Conservation (phyloP, 2,113 vertebrate species). For the Chloroceryle aenea region DNA sequence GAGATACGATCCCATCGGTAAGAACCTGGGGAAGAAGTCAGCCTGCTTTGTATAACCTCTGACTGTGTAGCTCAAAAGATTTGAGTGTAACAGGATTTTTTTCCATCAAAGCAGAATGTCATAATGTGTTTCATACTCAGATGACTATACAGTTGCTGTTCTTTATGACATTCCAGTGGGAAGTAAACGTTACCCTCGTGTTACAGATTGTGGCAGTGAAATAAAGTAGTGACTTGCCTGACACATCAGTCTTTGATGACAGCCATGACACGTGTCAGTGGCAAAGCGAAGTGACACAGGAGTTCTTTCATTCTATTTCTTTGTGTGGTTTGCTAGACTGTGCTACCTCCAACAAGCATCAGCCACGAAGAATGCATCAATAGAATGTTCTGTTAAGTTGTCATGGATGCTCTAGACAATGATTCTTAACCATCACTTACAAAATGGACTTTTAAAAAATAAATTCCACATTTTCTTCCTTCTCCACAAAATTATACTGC, state of each 20-base stretch:
- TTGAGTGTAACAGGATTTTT: neutral
- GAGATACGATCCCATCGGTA: slow-evolving; percentile 92
- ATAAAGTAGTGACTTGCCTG: slow-evolving; percentile 30
- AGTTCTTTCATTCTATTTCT: slow-evolving; percentile 37
- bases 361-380: neutral
- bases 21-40: slow-evolving; percentile 49
- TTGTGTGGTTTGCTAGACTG: slow-evolving; percentile 41
- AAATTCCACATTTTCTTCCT: neutral
- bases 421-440: neutral
- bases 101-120: neutral
- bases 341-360: slow-evolving; percentile 21
- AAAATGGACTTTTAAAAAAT: neutral
- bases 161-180: slow-evolving; percentile 27
- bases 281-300: slow-evolving; percentile 35
- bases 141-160: slow-evolving; percentile 22
- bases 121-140: neutral
- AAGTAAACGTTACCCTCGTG: slow-evolving; percentile 28
- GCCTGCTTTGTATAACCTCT: neutral
- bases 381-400: neutral
- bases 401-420: neutral
- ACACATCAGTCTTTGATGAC: slow-evolving; percentile 45
- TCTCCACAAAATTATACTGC: neutral
- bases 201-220: slow-evolving; percentile 17
- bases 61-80: neutral
- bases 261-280: slow-evolving; percentile 36